Evolutionary conservation across 2,888 invertebrate genomes (phyloP), one percentile per base, ranked within the genome.

Genomic region (Dioctria linearis): DNA sequence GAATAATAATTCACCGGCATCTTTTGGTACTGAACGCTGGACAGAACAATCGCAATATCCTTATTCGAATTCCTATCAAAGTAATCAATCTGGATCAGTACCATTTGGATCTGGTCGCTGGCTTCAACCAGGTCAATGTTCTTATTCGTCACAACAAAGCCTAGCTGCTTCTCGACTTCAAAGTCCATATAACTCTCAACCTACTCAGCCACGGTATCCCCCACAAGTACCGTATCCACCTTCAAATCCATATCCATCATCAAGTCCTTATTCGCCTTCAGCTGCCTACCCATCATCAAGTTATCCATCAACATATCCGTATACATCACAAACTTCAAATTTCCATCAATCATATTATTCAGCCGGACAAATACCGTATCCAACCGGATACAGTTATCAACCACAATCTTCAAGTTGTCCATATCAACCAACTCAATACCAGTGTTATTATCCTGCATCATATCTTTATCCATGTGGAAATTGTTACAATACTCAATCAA

Each of bases 1-100:
- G 81, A 82, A 83, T 49, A 69, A 69, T 51, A 85, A 25, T 39
- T 82, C 80, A 80, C 85, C 84, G 82, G 86, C 85, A 67, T 88
- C 88, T 78, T 89, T 88, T 82, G 89, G 88, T 84, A 86, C 86
- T 83, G 89, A 88, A 84, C 88, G 87, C 86, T 82, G 83, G 73
- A 57, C 71, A 54, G 83, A 86, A 80, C 85, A 85, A 43, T 75
- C 84, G 0, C 81, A 83, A 69, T 85, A 83, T 13, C 84, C 84
- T 13, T 13, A 46, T 54, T 67, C 9, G 43, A 42, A 67, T 57
- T 51, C 40, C 43, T 57, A 49, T 65, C 46, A 75, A 57, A 59
- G 40, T 54, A 37, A 69, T 51, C 51, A 69, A 37, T 46, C 37
- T 13, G 42, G 57, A 6, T 57, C 59, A n/a, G 42, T 40, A 3